A percentile compares a stretch with the other conserved stretches of the same genome.
Conservation (phyloP, 2,888 invertebrate species). For the Listrodromus nycthemerus region DNA sequence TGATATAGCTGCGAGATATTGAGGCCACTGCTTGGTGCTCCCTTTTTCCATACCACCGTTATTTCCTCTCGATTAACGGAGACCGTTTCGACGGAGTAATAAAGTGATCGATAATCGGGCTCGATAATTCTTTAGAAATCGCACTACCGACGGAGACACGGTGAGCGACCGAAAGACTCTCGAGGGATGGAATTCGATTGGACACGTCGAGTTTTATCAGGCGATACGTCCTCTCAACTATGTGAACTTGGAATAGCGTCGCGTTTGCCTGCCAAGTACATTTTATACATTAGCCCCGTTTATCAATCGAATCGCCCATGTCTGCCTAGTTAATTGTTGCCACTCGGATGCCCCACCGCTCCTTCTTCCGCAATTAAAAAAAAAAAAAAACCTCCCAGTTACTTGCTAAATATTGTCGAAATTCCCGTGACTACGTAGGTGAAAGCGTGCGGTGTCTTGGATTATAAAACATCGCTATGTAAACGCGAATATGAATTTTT, state of each 20-base stretch:
- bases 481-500: background rate
- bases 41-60: constrained; percentile 75
- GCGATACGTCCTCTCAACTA: background rate
- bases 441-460: background rate
- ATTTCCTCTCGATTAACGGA: constrained; percentile 6
- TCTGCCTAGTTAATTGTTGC: background rate
- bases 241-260: background rate
- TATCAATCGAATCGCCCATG: background rate
- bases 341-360: constrained; percentile 1
- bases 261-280: background rate
- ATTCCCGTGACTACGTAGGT: background rate
- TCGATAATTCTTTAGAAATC: too few species aligned
- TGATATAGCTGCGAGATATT: constrained; percentile 82
- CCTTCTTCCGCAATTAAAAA: background rate
- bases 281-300: constrained; percentile 6
- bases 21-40: constrained; percentile 80
- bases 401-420: background rate
- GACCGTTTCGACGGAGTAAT: constrained; percentile 62
- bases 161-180: background rate
- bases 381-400: background rate
- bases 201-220: background rate
- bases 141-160: too few species aligned
- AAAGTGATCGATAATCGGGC: too few species aligned
- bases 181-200: background rate
- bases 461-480: background rate